Conservation (phyloP, 1,140 invertebrate species). For the Metopolophium dirhodum region DNA sequence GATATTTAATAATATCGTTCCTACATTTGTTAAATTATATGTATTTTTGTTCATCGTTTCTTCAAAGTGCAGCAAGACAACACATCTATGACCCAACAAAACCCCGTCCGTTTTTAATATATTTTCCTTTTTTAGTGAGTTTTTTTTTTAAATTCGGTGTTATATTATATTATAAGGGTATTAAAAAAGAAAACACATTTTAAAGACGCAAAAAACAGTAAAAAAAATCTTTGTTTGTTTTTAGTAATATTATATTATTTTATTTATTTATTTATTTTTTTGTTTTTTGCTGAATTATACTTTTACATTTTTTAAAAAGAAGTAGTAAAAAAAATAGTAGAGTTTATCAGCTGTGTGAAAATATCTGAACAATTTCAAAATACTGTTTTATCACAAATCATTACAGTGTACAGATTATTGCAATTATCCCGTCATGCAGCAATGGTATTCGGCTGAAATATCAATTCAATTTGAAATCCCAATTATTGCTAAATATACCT, state of each 20-base stretch:
- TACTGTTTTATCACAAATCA: background rate
- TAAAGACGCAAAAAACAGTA: background rate
- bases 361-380: background rate
- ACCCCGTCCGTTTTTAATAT: background rate
- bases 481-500: background rate
- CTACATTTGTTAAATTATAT: background rate
- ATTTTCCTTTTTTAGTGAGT: background rate
- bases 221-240: background rate
- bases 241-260: background rate
- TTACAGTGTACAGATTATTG: background rate
- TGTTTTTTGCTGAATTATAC: background rate
- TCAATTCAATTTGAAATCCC: background rate
- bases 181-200: background rate
- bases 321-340: background rate
- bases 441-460: background rate
- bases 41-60: background rate
- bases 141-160: background rate
- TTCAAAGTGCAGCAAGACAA: background rate
- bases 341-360: background rate
- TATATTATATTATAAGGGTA: background rate
- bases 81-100: background rate
- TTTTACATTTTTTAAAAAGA: background rate
- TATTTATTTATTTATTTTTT: background rate
- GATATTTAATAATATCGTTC: background rate
- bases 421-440: background rate